These are phyloP conservation scores for Xiphydria camelus DNA, from an alignment of 2,888 invertebrate genomes.

Conservation along the genomic window DNA sequence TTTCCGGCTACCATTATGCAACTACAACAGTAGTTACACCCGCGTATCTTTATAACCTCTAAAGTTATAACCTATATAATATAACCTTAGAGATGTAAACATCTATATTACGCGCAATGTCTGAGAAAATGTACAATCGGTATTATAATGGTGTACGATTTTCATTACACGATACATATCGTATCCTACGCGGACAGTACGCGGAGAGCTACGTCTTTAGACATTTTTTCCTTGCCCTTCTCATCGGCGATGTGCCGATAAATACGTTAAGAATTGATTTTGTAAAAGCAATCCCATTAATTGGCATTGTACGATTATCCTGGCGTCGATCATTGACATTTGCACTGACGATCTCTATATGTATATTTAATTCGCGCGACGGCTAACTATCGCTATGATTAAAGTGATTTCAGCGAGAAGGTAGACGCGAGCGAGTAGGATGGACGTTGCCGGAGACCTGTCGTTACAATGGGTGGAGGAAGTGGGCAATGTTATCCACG, in stretches of 20 bases:
- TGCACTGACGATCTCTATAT: too few species aligned
- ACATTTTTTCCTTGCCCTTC: neutral
- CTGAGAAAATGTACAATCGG: neutral
- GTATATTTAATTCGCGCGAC: too few species aligned
- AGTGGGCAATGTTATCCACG: conserved; percentile 55
- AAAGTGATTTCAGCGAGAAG: conserved; percentile 47
- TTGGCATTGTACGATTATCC: too few species aligned
- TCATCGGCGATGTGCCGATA: too few species aligned
- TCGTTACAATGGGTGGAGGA: conserved; percentile 54
- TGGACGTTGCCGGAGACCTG: conserved; percentile 51
- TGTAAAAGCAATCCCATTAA: too few species aligned
- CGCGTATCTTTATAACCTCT: conserved; percentile 41
- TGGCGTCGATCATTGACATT: too few species aligned
- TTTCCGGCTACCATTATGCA: conserved; percentile 30
- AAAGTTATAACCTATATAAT: conserved; percentile 50
- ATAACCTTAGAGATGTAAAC: conserved; percentile 49
- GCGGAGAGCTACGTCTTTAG: too few species aligned
- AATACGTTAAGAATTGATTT: too few species aligned
- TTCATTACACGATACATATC: neutral
- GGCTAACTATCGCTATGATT: too few species aligned
- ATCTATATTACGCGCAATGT: conserved; percentile 7
- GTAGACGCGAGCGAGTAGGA: conserved; percentile 31
- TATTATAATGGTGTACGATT: neutral
- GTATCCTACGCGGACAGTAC: too few species aligned
- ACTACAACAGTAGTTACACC: conserved; percentile 16